Conservation (phyloP, 2,797 vertebrate species). For the Protosalanx chinensis region DNA sequence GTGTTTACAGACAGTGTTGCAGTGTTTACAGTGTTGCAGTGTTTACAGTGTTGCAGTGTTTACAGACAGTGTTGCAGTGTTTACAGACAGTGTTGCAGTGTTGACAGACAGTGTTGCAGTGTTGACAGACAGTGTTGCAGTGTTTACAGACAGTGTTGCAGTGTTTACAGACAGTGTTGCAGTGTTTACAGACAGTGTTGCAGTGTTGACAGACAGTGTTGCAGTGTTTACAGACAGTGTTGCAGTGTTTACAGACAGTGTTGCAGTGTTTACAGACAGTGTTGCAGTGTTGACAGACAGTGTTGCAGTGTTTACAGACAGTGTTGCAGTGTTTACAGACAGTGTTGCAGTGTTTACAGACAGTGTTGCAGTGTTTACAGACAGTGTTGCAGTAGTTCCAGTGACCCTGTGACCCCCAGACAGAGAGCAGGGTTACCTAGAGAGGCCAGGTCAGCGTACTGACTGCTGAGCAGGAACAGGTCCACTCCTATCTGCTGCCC, state of each 20-base stretch:
- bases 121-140: background rate
- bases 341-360: background rate
- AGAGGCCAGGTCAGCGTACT: conserved; percentile 93
- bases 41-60: background rate
- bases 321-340: background rate
- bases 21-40: background rate
- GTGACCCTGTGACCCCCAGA: no score
- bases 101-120: background rate
- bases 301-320: background rate
- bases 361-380: background rate
- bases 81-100: background rate
- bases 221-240: no score
- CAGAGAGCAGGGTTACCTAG: conserved; percentile 73
- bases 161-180: background rate
- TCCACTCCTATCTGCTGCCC: conserved; percentile 96
- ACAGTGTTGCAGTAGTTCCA: background rate
- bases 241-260: no score
- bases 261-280: background rate
- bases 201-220: background rate
- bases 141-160: background rate
- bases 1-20: background rate
- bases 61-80: background rate
- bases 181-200: background rate
- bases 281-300: background rate
- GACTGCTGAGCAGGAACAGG: conserved; percentile 94